Evolutionary conservation across 2,888 invertebrate species (phyloP).

Genomic region (Archaeoteleia sp.): DNA sequence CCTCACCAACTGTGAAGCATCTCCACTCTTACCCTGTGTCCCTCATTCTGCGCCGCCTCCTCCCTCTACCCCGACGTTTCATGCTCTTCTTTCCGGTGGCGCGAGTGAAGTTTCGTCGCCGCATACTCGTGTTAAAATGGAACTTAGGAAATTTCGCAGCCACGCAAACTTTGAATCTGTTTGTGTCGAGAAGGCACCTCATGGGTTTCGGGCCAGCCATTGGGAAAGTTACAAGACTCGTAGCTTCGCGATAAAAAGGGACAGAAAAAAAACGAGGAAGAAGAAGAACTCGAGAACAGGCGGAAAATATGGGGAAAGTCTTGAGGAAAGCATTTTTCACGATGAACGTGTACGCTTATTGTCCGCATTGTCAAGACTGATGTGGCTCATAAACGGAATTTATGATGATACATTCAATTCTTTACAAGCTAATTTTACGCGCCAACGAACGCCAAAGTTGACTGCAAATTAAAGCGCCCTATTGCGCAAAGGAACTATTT

Average conservation of each 20-base stretch:
- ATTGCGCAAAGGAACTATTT: conserved; percentile 26
- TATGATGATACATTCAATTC: too few relatives aligned
- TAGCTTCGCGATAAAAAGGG: conserved; percentile 13
- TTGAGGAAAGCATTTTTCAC: conserved; percentile 17
- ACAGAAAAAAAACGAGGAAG: conserved; percentile 6
- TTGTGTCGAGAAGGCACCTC: conserved; percentile 40
- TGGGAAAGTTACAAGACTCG: conserved; percentile 24
- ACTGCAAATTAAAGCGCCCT: neutral
- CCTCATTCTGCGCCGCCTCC: conserved; percentile 10
- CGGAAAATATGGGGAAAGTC: conserved; percentile 35
- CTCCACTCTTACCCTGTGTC: conserved; percentile 16
- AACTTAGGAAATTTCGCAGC: conserved; percentile 53
- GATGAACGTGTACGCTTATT: neutral
- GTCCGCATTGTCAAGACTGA: too few relatives aligned
- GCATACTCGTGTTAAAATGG: conserved; percentile 22
- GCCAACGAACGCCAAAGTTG: too few relatives aligned
- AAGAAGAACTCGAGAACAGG: neutral
- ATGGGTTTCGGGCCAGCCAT: conserved; percentile 13
- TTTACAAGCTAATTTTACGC: too few relatives aligned
- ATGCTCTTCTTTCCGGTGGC: conserved; percentile 15
- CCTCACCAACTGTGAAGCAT: conserved; percentile 9
- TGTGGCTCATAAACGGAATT: too few relatives aligned
- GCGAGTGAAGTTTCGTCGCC: conserved; percentile 29
- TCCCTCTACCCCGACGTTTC: too few relatives aligned
- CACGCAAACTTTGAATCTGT: conserved; percentile 54